Evolutionary conservation across 2,113 vertebrate species (phyloP), one percentile per base, ranked within the genome.

Genomic region (human): DNA sequence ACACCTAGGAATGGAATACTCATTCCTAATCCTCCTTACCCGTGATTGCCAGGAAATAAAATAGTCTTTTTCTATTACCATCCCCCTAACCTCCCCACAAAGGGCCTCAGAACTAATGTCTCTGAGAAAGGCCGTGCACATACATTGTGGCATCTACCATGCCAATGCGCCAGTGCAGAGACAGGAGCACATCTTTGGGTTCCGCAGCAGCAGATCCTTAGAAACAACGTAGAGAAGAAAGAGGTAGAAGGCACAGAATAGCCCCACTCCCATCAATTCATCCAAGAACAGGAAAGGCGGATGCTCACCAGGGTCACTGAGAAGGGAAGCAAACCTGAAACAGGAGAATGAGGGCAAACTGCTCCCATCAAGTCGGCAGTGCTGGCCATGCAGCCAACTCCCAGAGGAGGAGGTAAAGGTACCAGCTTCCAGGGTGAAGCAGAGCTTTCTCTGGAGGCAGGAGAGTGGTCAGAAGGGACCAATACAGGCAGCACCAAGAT

Each of bases 171-270:
- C 35, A 14, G 0, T 4, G 43, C 86, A 72, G 22, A 73, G 32
- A 80, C 0, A 0, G 0, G 22, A 89, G 40, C 13, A 6, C 50
- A 9, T 1, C 18, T 61, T 59, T 18, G 55, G 82, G 73, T 52
- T 89, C 52, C 14, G 78, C 7, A 40, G 81, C 4, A 17, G 45
- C 64, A 93, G 52, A 43, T 35, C 17, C 55, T 95, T 7, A 92
- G 97, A 75, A 64, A 92, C 17, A 20, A 64, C 85, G 78, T 10
- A 7, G 75, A 81, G 4, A 45, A 22, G 72, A 83, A 48, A 88
- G 81, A 94, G 64, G 32, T 11, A 78, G 68, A 78, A 96, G 90
- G 80, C 78, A 96, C 83, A 73, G 84, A 82, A 80, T 11, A 35
- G 81, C 64, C 35, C 76, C 70, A 52, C 57, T 61, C 25, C 80